These are phyloP conservation scores for Epizoanthus scotinus DNA, from an alignment of 92 coral and sea anemone species.

Conservation along the genomic window DNA sequence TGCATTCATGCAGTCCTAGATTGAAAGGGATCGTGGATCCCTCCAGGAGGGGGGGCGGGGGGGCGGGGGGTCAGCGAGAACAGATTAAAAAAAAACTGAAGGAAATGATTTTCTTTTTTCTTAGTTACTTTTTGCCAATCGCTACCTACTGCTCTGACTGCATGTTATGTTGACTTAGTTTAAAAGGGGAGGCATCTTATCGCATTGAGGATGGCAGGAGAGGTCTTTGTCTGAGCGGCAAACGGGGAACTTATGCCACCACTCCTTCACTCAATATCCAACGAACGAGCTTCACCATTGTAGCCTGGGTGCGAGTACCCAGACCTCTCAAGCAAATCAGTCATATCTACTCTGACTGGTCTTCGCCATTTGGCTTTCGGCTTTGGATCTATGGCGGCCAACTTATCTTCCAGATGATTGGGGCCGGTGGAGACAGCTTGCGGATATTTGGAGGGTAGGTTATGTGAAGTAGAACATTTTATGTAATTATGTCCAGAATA, in stretches of 20 bases:
- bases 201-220: slow-evolving; percentile 19
- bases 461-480: not conserved
- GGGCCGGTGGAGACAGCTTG: not conserved
- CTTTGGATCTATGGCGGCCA: slow-evolving; percentile 27
- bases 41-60: too few species aligned
- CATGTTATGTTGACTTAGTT: not conserved
- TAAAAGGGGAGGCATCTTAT: slow-evolving; percentile 4
- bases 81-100: too few species aligned
- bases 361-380: slow-evolving; percentile 23
- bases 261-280: slow-evolving; percentile 28
- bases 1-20: too few species aligned
- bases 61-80: too few species aligned
- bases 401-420: slow-evolving; percentile 22
- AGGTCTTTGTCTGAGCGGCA: slow-evolving; percentile 23
- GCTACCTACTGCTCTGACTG: not conserved
- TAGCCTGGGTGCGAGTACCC: slow-evolving; percentile 24
- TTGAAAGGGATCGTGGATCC: too few species aligned
- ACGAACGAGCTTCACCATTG: slow-evolving; percentile 23
- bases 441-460: slow-evolving; percentile 36
- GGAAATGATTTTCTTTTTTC: too few species aligned
- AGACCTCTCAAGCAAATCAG: slow-evolving; percentile 22
- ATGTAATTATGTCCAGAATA: too few species aligned
- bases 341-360: slow-evolving; percentile 34
- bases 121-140: not conserved
- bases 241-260: slow-evolving; percentile 27